Evolutionary conservation across 2,888 invertebrate species (phyloP), one percentile per base, ranked within the genome.

Genomic region (Agrochola lychnidis): DNA sequence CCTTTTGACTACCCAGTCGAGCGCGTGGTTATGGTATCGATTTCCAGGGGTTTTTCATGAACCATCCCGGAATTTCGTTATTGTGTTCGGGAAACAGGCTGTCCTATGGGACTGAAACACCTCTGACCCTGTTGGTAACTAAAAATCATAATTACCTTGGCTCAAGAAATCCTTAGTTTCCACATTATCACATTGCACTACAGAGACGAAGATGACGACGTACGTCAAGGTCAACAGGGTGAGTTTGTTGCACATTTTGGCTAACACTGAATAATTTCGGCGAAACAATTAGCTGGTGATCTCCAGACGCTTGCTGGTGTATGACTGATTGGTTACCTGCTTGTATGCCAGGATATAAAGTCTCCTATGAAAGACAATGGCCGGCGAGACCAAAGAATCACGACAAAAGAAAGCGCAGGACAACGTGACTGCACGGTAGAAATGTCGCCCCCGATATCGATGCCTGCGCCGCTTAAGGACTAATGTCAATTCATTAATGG

Each of bases 261-360:
- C 79, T 66, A 73, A 62, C 61, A 82, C 82, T 84, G 85, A 84
- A 79, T 78, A 78, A 85, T 84, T 78, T 82, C 83, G 80, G 68
- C 83, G 36, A 71, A 82, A 81, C 69, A 88, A 86, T 83, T 84
- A 88, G 87, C 89, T 89, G 91, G 89, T 92, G 91, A 90, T 89
- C 88, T 88, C 84, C 90, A 87, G 87, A 86, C 91, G 93, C 89
- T 89, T 87, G 94, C 91, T 88, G 84, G 91, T 85, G 90, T 91
- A 90, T 94, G 94, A 96, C 96, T 96, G 96, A 93, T 95, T 88
- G 91, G 76, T 87, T 87, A 87, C 92, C 91, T 92, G 92, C 87
- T 90, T 91, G 93, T 76, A 90, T 89, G 91, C 89, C 95, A 96
- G 96, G 96, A 96, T 96, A 95, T 96, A 96, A 96, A 96, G 94